A percentile compares a stretch with the other conserved stretches of the same genome.
phyloP scores from a whole-genome alignment of 2,797 vertebrate genomes.

The Aulostomus chinensis region DNA sequence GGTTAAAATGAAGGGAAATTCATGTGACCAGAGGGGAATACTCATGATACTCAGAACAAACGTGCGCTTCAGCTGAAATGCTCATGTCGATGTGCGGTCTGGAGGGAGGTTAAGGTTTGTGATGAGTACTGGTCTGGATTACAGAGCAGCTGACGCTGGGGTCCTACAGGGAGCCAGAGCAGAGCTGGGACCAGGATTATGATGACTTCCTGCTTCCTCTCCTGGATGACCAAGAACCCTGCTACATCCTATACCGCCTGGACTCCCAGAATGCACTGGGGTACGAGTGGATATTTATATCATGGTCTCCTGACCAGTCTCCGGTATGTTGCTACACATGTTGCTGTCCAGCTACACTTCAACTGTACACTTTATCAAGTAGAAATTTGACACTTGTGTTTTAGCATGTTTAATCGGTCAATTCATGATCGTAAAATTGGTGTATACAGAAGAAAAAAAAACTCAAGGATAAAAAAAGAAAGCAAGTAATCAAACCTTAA shows the following conservation, averaged over 20 bases:
- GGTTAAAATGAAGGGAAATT: no score
- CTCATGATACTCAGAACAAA: no score
- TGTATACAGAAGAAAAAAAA: no score
- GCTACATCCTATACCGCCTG: slow-evolving; percentile 95
- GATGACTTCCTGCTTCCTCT: slow-evolving; percentile 89
- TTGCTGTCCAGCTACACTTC: no score
- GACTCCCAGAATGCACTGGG: slow-evolving; percentile 96
- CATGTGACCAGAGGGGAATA: no score
- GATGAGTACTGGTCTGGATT: slow-evolving; percentile 75
- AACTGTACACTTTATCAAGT: background rate
- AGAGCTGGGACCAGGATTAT: slow-evolving; percentile 93
- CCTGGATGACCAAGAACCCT: slow-evolving; percentile 90
- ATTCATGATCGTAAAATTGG: no score
- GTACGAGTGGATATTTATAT: slow-evolving; percentile 97
- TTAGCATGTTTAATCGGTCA: no score
- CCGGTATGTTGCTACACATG: slow-evolving; percentile 79
- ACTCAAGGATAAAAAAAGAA: no score
- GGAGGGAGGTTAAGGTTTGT: slow-evolving; percentile 59
- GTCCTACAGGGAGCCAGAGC: slow-evolving; percentile 86
- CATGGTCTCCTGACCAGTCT: slow-evolving; percentile 98
- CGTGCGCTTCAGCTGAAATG: no score
- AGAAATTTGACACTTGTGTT: no score
- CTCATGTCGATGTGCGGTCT: no score
- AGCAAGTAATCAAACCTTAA: no score
- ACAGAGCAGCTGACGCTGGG: slow-evolving; percentile 97